Evolutionary conservation across 2,888 invertebrate species (phyloP), one percentile per base, ranked within the genome.

Genomic region (Brachyptera putata): DNA sequence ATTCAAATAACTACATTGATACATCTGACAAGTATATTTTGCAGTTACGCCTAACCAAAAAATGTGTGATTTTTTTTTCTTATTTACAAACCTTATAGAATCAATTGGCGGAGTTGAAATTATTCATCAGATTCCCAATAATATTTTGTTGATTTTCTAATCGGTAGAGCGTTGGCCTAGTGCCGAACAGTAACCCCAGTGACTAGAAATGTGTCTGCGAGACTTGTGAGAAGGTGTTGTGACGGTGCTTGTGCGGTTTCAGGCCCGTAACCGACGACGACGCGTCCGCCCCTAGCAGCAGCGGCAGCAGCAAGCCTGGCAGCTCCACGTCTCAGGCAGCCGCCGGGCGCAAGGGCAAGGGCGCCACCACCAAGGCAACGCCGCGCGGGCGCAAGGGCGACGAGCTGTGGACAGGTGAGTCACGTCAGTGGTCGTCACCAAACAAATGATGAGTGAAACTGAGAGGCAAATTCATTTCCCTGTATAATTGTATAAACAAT

Each of bases 361-460:
- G 88, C 1, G 84, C 87, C 68, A 84, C 85, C 67, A 83, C 85
- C 66, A 89, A 87, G 74, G 80, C 83, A 68, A 84, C 85, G 61
- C 84, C 86, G 16, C 67, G 61, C 3, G 79, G 86, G 62, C 81
- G 87, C 67, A 89, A 89, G 77, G 86, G 85, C 48, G 90, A 90
- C 73, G 84, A 87, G 66, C 75, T 90, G 41, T 90, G 91, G 90
- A 85, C 84, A 69, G 86, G 85, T 85, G 72, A 70, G 71, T 63
- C 18, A 18, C 22, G 5, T 11, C 7, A n/a, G n/a, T n/a, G n/a
- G n/a, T n/a, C n/a, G n/a, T n/a, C n/a, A n/a, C n/a, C n/a, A n/a
- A n/a, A n/a, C n/a, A n/a, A n/a, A n/a, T n/a, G n/a, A n/a, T n/a
- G n/a, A n/a, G n/a, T n/a, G n/a, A n/a, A n/a, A n/a, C n/a, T n/a